Percentiles rank a stretch among this genome's conserved stretches.
Conservation (phyloP, 2,113 vertebrate genomes). For the Mungos mungo region DNA sequence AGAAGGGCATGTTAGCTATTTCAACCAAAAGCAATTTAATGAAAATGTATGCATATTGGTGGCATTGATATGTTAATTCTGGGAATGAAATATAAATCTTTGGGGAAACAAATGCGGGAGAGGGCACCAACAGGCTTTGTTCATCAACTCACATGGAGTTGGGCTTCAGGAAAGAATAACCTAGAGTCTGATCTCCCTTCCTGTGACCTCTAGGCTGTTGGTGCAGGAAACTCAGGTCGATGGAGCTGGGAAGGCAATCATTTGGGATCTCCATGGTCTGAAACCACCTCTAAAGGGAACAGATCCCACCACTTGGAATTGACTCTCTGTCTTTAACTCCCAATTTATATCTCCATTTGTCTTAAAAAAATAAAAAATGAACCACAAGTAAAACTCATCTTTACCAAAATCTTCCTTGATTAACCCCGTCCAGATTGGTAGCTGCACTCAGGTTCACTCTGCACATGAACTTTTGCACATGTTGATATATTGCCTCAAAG, state of each 20-base stretch:
- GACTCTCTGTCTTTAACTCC: neutral
- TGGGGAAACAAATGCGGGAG: neutral
- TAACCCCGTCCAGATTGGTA: neutral
- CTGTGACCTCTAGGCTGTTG: neutral
- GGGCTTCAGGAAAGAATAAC: neutral
- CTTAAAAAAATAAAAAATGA: neutral
- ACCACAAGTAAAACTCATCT: neutral
- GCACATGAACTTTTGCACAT: neutral
- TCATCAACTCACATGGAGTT: neutral
- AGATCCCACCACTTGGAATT: neutral
- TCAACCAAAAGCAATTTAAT: constrained; percentile 32
- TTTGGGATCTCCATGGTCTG: neutral
- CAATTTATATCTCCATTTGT: neutral
- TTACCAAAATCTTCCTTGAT: neutral
- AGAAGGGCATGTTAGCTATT: neutral
- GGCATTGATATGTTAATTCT: constrained; percentile 18
- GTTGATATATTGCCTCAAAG: constrained; percentile 37
- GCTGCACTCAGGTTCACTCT: neutral
- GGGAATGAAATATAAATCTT: constrained; percentile 20
- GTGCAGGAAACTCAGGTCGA: neutral
- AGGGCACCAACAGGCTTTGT: neutral
- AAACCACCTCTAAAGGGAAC: neutral
- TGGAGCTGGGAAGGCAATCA: neutral
- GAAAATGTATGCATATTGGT: neutral
- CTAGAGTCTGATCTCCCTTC: neutral